Percentiles rank a stretch among this genome's conserved stretches.
Evolutionary conservation across 2,113 vertebrate genomes (phyloP).

Genomic region (Atlantisia rogersi): DNA sequence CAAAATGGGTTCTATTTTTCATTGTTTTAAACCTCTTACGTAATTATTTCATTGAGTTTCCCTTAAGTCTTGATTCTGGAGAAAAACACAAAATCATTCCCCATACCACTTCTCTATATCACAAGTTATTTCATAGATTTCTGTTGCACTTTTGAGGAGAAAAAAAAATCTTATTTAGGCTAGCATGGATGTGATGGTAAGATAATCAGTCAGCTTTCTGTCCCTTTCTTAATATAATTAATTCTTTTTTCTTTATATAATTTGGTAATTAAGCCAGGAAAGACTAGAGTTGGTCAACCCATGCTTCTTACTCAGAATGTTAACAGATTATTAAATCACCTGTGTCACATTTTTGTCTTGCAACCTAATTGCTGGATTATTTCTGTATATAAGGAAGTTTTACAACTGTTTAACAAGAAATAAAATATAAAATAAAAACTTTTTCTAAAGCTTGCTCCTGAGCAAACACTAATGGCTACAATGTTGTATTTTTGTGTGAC

Average conservation of each 20-base stretch:
- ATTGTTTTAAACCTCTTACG: not conserved
- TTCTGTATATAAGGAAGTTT: not conserved
- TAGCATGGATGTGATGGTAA: not conserved
- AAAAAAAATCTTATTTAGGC: not conserved
- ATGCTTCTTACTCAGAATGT: not conserved
- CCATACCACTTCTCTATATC: not conserved
- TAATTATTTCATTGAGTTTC: not conserved
- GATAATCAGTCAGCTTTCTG: not conserved
- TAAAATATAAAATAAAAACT: not conserved
- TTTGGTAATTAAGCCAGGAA: not conserved
- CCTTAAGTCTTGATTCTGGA: not conserved
- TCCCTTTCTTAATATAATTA: not conserved
- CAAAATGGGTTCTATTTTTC: not conserved
- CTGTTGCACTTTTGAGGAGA: not conserved
- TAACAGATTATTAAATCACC: not conserved
- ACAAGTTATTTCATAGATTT: not conserved
- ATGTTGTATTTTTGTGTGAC: no score
- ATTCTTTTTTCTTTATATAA: not conserved
- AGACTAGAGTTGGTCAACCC: not conserved
- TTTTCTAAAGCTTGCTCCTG: not conserved
- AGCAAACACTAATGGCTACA: rapidly evolving
- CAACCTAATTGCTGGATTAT: not conserved
- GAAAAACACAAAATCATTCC: not conserved
- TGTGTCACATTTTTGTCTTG: not conserved
- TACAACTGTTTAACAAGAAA: not conserved